phyloP scores from a whole-genome alignment of 1,140 invertebrate genomes.

The Calliopsis andreniformis region DNA sequence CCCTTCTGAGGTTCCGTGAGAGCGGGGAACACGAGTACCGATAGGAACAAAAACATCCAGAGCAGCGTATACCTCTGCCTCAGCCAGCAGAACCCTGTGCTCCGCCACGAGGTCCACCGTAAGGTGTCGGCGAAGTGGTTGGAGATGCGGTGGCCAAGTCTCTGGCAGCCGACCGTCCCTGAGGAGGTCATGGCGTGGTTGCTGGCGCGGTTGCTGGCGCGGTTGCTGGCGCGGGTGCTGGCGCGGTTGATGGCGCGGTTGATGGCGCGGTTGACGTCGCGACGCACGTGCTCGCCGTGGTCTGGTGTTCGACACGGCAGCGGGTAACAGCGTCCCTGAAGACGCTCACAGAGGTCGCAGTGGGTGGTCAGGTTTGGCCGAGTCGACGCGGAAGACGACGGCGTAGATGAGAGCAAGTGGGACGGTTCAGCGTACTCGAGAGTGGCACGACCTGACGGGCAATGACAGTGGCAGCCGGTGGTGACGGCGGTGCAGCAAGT shows the following conservation, averaged over 20 bases:
- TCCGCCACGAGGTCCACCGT: conserved; percentile 63
- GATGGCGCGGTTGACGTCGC: background rate
- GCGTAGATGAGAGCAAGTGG: background rate
- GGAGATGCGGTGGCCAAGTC: background rate
- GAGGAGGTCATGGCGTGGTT: no score
- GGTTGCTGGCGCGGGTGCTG: no score
- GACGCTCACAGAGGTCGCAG: conserved; percentile 54
- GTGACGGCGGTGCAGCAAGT: background rate
- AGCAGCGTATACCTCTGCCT: conserved; percentile 32
- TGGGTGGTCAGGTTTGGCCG: background rate
- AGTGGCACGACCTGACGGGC: background rate
- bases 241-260: no score
- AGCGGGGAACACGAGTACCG: conserved; percentile 55
- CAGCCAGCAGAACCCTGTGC: conserved; percentile 21
- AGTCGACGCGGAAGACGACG: background rate
- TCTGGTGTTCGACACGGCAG: background rate
- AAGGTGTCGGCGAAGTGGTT: conserved; percentile 72
- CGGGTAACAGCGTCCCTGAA: conserved; percentile 26
- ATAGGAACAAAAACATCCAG: conserved; percentile 63
- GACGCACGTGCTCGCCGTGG: background rate
- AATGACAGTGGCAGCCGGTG: conserved; percentile 23
- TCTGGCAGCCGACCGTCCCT: conserved; percentile 3
- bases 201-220: no score
- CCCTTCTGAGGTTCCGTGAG: conserved; percentile 21
- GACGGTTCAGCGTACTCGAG: conserved; percentile 1